phyloP scores from a whole-genome alignment of 2,113 vertebrate genomes.

The mouse (Mus musculus) region DNA sequence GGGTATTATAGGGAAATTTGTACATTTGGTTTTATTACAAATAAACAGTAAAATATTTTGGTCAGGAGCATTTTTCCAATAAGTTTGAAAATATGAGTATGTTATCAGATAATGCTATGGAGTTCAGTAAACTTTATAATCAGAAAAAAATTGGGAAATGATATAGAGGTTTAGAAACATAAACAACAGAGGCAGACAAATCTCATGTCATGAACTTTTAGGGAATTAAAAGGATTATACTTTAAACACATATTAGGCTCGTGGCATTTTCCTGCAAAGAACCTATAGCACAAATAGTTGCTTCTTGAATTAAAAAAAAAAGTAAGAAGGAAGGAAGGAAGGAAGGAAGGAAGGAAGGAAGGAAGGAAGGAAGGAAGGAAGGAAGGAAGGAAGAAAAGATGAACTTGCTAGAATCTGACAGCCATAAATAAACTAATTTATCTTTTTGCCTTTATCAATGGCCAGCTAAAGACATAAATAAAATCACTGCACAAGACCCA shows the following conservation, averaged over 20 bases:
- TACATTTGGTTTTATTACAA: conserved; percentile 14
- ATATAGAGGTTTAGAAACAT: neutral
- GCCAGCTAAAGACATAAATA: neutral
- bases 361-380: no score
- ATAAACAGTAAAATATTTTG: neutral
- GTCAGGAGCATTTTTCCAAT: neutral
- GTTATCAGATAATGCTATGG: neutral
- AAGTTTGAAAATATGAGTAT: neutral
- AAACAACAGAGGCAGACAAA: neutral
- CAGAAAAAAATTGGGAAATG: neutral
- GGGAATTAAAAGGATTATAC: neutral
- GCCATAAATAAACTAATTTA: neutral
- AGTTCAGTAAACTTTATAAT: neutral
- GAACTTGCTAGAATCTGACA: neutral
- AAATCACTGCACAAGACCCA: neutral
- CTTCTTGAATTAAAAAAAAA: neutral
- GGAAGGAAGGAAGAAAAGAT: neutral
- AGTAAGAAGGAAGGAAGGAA: neutral
- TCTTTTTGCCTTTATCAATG: neutral
- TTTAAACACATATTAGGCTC: neutral
- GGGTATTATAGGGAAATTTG: neutral
- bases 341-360: no score
- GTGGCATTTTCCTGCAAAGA: neutral
- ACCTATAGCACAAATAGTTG: neutral
- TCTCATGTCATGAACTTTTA: neutral